These are phyloP conservation scores for Corbicula japonica DNA, from an alignment of 2,888 invertebrate species.

Conservation along the genomic window DNA sequence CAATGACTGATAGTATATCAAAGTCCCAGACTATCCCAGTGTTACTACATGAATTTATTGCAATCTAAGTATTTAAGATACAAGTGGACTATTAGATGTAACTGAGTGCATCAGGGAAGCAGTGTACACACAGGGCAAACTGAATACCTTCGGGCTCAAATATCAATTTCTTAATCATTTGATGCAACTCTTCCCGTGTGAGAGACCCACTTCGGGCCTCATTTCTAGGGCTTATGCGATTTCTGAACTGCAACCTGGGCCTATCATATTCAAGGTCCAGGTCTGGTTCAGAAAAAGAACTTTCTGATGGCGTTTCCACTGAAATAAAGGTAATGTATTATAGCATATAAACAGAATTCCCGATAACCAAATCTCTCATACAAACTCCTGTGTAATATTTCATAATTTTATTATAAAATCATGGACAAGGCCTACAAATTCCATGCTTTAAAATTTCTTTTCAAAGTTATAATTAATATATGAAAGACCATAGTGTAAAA, in stretches of 20 bases:
- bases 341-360: too few relatives aligned
- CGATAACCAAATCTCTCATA: too few relatives aligned
- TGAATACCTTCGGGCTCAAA: constrained; percentile 67
- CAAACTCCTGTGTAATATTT: too few relatives aligned
- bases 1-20: too few relatives aligned
- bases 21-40: too few relatives aligned
- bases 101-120: constrained; percentile 44
- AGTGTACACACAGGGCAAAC: constrained; percentile 19
- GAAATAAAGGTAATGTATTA: constrained; percentile 6
- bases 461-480: too few relatives aligned
- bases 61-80: constrained; percentile 1
- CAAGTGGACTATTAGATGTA: constrained; percentile 7
- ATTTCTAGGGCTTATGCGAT: constrained; percentile 38
- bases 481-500: too few relatives aligned
- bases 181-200: constrained; percentile 55
- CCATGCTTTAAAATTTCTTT: too few relatives aligned
- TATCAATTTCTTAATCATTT: constrained; percentile 57
- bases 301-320: constrained; percentile 7
- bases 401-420: too few relatives aligned
- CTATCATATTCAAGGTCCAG: constrained; percentile 24
- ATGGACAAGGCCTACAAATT: too few relatives aligned
- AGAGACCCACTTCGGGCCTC: constrained; percentile 44
- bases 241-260: constrained; percentile 62
- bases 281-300: constrained; percentile 29
- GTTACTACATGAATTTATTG: too few relatives aligned